phyloP scores from a whole-genome alignment of 2,797 vertebrate species.

The Urosaurus nigricauda region DNA sequence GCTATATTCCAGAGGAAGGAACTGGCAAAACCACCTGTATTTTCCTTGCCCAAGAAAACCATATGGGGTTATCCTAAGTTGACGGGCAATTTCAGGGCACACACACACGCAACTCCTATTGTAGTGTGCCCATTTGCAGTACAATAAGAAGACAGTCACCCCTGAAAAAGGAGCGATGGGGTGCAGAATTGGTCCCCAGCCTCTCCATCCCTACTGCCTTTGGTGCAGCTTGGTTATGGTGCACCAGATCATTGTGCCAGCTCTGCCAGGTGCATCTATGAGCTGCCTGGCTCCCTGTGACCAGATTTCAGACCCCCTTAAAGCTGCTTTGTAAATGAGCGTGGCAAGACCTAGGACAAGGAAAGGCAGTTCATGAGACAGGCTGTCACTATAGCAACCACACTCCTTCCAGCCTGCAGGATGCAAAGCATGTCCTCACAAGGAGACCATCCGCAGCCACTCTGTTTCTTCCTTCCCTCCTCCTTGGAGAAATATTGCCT shows the following conservation, averaged over 20 bases:
- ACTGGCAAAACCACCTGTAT: no score
- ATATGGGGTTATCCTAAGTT: no score
- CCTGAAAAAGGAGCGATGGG: neutral
- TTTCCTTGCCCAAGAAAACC: no score
- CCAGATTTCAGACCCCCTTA: conserved; percentile 1
- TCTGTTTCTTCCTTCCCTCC: neutral
- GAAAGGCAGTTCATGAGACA: neutral
- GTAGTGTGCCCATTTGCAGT: no score
- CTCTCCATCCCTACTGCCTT: neutral
- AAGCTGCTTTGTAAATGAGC: neutral
- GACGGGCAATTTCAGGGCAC: no score
- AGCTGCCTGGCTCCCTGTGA: neutral
- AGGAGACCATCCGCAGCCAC: neutral
- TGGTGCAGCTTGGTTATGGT: neutral
- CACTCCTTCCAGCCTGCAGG: neutral
- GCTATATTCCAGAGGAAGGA: no score
- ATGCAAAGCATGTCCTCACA: neutral
- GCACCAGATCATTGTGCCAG: no score
- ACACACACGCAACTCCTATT: no score
- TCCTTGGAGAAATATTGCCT: neutral
- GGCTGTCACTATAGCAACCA: conserved; percentile 20
- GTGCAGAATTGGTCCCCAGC: neutral
- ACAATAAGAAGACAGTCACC: neutral
- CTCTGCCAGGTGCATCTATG: neutral
- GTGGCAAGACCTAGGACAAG: conserved; percentile 7